Conservation (phyloP, 2,113 vertebrate genomes). For the Agapornis roseicollis region DNA sequence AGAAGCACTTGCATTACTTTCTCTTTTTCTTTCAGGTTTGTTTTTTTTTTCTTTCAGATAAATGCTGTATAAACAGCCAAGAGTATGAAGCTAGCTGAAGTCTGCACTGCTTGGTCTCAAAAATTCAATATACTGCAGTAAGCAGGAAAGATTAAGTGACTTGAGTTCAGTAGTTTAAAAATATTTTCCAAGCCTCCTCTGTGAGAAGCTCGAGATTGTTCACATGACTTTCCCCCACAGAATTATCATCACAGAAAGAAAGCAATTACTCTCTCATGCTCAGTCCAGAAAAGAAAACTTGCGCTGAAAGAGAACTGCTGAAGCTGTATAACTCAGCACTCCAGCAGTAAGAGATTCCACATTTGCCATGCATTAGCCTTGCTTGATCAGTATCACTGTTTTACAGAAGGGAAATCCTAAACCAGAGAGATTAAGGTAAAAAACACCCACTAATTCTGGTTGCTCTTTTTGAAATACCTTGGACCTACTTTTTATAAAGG, state of each 20-base stretch:
- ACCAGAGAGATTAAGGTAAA: background rate
- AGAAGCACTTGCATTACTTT: background rate
- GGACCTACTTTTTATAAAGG: background rate
- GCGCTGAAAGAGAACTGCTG: background rate
- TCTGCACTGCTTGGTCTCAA: slow-evolving; percentile 28
- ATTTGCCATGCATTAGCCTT: background rate
- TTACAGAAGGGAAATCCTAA: background rate
- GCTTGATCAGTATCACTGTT: background rate
- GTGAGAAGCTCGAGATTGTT: background rate
- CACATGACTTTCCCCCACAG: slow-evolving; percentile 18
- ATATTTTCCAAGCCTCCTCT: slow-evolving; percentile 33
- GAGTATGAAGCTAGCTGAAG: background rate
- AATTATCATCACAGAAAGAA: slow-evolving; percentile 20
- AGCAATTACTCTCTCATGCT: slow-evolving; percentile 24
- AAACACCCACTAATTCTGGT: background rate
- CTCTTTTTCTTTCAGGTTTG: background rate
- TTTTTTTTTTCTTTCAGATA: background rate
- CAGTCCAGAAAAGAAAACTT: slow-evolving; percentile 15
- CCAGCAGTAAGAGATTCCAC: background rate
- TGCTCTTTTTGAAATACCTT: background rate
- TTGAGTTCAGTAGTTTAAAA: slow-evolving; percentile 48
- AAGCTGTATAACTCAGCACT: background rate
- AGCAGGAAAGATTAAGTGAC: slow-evolving; percentile 40
- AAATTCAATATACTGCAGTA: slow-evolving; percentile 22
- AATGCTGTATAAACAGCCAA: background rate